These are phyloP conservation scores for Notodromas monacha DNA, from an alignment of 2,888 invertebrate species.

Conservation along the genomic window DNA sequence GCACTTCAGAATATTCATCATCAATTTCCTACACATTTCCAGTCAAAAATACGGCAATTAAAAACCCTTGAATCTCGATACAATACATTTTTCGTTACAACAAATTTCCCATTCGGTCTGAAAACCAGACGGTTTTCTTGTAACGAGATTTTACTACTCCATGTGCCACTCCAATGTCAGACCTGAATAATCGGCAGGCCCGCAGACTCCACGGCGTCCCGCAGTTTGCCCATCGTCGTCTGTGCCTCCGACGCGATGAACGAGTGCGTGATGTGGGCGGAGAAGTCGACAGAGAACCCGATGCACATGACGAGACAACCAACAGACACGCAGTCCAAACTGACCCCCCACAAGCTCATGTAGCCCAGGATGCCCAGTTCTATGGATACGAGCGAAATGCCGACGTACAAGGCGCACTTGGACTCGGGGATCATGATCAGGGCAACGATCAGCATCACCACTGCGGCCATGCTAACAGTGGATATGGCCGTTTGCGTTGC, in stretches of 20 bases:
- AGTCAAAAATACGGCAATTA: too few species aligned
- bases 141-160: too few species aligned
- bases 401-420: conserved; percentile 17
- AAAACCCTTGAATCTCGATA: too few species aligned
- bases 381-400: conserved; percentile 15
- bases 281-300: conserved; percentile 18
- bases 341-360: conserved; percentile 19
- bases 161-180: too few species aligned
- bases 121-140: too few species aligned
- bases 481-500: conserved; percentile 13
- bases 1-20: too few species aligned
- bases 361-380: conserved; percentile 18
- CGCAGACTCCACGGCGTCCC: conserved; percentile 15
- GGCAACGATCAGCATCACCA: conserved; percentile 17
- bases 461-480: conserved; percentile 16
- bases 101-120: too few species aligned
- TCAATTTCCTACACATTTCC: too few species aligned
- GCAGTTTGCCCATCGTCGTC: conserved; percentile 13
- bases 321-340: conserved; percentile 16
- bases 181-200: conserved; percentile 17
- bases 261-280: conserved; percentile 18
- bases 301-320: too few species aligned
- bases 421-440: conserved; percentile 17
- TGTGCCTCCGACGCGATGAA: too few species aligned
- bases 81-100: too few species aligned